Percentiles rank a stretch among this genome's conserved stretches.
phyloP scores from a whole-genome alignment of 2,113 vertebrate species.

The Panthera tigris region DNA sequence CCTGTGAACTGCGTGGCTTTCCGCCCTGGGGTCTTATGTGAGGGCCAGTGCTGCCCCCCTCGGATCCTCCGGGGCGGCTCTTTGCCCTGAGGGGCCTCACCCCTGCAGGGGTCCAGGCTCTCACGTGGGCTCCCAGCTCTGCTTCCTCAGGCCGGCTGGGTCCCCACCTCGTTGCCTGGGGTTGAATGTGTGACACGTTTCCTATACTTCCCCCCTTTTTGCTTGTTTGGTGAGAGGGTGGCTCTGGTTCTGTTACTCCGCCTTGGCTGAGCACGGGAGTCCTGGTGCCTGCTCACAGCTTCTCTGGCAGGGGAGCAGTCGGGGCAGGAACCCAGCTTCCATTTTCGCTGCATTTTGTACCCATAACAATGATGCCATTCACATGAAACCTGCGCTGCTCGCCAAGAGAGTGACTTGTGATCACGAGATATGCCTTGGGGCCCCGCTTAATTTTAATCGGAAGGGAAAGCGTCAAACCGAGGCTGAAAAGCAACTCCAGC shows the following conservation, averaged over 20 bases:
- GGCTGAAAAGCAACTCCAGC: constrained; percentile 47
- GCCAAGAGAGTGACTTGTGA: constrained; percentile 44
- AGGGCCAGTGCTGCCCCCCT: neutral
- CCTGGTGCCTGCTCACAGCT: neutral
- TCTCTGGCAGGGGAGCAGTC: neutral
- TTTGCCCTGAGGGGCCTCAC: neutral
- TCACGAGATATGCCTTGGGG: constrained; percentile 54
- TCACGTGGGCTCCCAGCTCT: too few relatives aligned
- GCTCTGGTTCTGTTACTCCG: constrained; percentile 12
- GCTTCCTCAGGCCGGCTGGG: too few relatives aligned
- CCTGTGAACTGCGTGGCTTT: fast-evolving
- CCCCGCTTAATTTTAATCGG: constrained; percentile 48
- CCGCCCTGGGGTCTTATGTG: fast-evolving
- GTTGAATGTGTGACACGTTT: neutral
- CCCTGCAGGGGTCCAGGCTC: too few relatives aligned
- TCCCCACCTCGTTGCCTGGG: neutral
- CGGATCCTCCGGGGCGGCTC: fast-evolving
- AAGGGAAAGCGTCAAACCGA: constrained; percentile 65
- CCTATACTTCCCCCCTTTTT: neutral
- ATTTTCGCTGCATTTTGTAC: neutral
- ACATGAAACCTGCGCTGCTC: neutral
- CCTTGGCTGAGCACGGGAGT: neutral
- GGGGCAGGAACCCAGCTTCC: neutral
- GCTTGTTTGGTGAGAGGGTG: neutral
- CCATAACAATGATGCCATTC: constrained; percentile 60